A percentile compares a stretch with the other conserved stretches of the same genome.
Conservation (phyloP, 2,113 vertebrate genomes). For the Nymphicus hollandicus region DNA sequence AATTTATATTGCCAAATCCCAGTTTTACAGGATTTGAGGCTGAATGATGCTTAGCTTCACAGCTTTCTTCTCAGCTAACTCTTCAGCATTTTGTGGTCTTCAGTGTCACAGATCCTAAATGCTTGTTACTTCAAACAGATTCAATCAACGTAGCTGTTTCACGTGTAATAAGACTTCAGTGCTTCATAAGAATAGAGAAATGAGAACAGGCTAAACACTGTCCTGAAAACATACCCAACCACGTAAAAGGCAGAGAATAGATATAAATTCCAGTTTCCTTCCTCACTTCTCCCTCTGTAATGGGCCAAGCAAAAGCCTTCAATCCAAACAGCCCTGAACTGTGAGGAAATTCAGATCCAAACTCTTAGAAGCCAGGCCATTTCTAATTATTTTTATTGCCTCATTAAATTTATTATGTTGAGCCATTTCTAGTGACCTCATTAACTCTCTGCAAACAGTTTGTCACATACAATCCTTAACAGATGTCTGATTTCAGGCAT, state of each 20-base stretch:
- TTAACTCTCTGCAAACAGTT: conserved; percentile 33
- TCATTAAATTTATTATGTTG: conserved; percentile 55
- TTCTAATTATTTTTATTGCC: conserved; percentile 55
- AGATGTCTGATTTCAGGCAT: conserved; percentile 53
- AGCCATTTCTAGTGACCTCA: conserved; percentile 43
- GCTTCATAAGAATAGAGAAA: neutral
- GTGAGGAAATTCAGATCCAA: conserved; percentile 11
- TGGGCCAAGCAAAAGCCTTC: neutral
- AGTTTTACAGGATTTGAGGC: neutral
- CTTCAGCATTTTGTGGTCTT: neutral
- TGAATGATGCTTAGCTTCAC: neutral
- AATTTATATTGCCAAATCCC: neutral
- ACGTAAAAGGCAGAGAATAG: neutral
- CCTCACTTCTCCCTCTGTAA: neutral
- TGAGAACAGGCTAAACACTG: neutral
- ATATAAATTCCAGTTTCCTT: neutral
- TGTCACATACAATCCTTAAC: conserved; percentile 52
- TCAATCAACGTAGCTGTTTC: neutral
- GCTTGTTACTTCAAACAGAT: neutral
- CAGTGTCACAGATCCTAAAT: neutral
- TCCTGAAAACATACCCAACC: neutral
- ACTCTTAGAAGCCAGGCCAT: neutral
- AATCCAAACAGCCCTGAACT: neutral
- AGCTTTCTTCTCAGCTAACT: neutral
- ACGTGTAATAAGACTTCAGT: neutral